Conservation (phyloP, 2,797 vertebrate species). For the Chloroceryle amazona region DNA sequence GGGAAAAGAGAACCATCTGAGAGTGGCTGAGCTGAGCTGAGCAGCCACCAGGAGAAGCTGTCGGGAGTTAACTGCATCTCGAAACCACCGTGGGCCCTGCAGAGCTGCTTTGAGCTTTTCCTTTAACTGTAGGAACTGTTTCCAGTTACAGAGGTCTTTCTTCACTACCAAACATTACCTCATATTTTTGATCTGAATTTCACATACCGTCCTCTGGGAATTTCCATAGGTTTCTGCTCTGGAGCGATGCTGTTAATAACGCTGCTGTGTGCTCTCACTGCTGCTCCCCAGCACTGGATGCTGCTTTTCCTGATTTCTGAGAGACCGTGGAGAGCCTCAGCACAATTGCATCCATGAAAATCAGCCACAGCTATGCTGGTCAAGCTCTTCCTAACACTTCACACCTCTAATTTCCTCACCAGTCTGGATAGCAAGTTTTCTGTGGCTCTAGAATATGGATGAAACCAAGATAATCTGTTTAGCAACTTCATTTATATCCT, state of each 20-base stretch:
- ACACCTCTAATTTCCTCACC: not conserved
- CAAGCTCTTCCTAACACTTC: not conserved
- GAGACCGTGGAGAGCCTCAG: not conserved
- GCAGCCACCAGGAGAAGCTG: constrained; percentile 58
- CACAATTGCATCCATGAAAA: not conserved
- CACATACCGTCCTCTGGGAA: constrained; percentile 26
- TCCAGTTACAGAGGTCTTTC: not conserved
- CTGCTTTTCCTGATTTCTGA: not conserved
- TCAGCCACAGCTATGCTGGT: not conserved
- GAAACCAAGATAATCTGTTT: not conserved
- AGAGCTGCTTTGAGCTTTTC: constrained; percentile 52
- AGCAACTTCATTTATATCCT: not conserved
- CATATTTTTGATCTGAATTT: constrained; percentile 57
- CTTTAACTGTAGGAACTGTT: constrained; percentile 47
- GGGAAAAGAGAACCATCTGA: constrained; percentile 23
- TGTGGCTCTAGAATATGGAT: not conserved
- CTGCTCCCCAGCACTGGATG: not conserved
- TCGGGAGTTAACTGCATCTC: constrained; percentile 41
- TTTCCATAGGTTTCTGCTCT: constrained; percentile 26
- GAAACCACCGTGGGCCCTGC: constrained; percentile 1
- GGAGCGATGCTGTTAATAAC: not conserved
- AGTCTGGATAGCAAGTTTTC: not conserved
- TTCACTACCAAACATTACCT: constrained; percentile 31
- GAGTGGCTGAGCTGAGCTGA: constrained; percentile 54
- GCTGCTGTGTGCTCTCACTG: not conserved